Conservation (phyloP, 1,140 invertebrate species). For the Planococcus citri region DNA sequence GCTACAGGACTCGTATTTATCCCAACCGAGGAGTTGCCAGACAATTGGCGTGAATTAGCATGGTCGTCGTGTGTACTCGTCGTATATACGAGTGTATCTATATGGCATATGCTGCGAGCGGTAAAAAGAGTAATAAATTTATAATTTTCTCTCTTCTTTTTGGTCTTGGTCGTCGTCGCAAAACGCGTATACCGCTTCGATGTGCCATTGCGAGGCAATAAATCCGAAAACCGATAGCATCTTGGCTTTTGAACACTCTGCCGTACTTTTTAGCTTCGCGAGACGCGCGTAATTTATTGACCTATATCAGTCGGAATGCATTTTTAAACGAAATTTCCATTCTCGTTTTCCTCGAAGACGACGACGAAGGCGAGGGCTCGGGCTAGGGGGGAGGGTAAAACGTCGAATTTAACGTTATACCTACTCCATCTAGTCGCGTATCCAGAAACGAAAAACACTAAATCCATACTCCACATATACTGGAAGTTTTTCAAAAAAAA, state of each 20-base stretch:
- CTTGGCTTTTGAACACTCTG: neutral
- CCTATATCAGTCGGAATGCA: conserved; percentile 1
- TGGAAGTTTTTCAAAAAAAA: neutral
- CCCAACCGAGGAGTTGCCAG: neutral
- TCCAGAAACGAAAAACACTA: too few species aligned
- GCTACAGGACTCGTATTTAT: too few species aligned
- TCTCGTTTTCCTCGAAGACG: too few species aligned
- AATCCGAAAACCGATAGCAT: neutral
- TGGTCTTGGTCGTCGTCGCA: too few species aligned
- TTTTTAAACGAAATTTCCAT: conserved; percentile 8
- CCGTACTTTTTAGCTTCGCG: too few species aligned
- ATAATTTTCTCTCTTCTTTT: neutral
- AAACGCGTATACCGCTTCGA: too few species aligned
- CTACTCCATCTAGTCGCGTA: too few species aligned
- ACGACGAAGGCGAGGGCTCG: too few species aligned
- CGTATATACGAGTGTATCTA: too few species aligned
- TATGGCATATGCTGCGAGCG: too few species aligned
- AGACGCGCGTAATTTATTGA: neutral
- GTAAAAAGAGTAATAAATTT: neutral
- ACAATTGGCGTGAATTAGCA: conserved; percentile 6
- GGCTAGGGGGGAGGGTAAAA: too few species aligned
- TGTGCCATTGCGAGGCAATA: neutral
- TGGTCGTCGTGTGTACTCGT: neutral
- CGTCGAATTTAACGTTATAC: neutral
- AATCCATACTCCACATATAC: neutral